phyloP scores from a whole-genome alignment of 1,140 invertebrate species.

The Nomia melanderi region DNA sequence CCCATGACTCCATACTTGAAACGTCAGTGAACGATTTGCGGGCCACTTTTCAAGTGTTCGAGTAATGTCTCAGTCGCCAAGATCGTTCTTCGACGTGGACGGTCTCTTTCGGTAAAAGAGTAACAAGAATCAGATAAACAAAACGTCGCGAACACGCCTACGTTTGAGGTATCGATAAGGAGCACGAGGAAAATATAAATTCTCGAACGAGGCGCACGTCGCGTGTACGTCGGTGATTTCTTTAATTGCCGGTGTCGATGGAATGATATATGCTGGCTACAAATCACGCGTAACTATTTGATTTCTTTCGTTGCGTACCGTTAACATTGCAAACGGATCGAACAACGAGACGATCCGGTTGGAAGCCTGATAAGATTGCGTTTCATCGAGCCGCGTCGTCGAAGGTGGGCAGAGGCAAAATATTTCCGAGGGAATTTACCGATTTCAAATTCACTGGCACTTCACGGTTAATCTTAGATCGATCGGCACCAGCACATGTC shows the following conservation, averaged over 20 bases:
- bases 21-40: not conserved
- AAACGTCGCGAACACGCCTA: not conserved
- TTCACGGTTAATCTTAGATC: conserved; percentile 9
- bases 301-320: not conserved
- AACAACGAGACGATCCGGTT: not conserved
- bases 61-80: too few relatives aligned
- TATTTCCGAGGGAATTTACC: not conserved
- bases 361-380: not conserved
- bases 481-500: conserved; percentile 17
- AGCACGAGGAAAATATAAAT: not conserved
- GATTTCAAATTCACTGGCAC: conserved; percentile 10
- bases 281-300: conserved; percentile 14
- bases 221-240: not conserved
- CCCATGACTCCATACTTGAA: conserved; percentile 8
- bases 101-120: too few relatives aligned
- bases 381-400: not conserved
- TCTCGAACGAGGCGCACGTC: not conserved
- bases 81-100: too few relatives aligned
- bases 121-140: too few relatives aligned
- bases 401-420: not conserved
- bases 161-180: not conserved
- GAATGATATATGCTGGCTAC: not conserved
- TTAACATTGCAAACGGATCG: not conserved
- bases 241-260: conserved; percentile 8
- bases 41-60: not conserved